Percentiles rank a stretch among this genome's conserved stretches.
Evolutionary conservation across 2,888 invertebrate species (phyloP).

Genomic region (Cataglyphis albicans): DNA sequence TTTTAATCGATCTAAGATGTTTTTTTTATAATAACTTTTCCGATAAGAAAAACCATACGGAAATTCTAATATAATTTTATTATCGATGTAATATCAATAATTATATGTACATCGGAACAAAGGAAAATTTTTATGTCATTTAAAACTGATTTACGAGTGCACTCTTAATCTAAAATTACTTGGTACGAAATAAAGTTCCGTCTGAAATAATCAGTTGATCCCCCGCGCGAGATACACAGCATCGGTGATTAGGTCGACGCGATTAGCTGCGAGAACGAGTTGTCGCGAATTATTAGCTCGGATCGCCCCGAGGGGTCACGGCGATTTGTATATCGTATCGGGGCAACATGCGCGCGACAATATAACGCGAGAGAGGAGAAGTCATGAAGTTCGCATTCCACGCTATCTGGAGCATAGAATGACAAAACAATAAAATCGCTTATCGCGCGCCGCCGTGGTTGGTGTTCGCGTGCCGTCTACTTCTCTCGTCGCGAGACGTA

Average conservation of each 20-base stretch:
- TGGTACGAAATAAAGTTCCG: not conserved
- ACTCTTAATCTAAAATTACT: not conserved
- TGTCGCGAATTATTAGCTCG: constrained; percentile 32
- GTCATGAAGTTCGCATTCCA: constrained; percentile 64
- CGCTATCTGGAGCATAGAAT: constrained; percentile 61
- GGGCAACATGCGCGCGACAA: constrained; percentile 25
- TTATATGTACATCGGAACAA: no score
- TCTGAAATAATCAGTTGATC: constrained; percentile 17
- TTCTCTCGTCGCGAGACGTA: constrained; percentile 28
- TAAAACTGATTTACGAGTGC: not conserved
- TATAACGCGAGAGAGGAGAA: constrained; percentile 29
- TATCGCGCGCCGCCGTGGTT: constrained; percentile 51
- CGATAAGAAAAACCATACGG: not conserved
- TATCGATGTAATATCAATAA: no score
- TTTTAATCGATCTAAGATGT: not conserved
- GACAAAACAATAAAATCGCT: constrained; percentile 68
- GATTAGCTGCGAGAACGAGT: constrained; percentile 25
- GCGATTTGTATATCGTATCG: constrained; percentile 44
- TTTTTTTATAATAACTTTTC: not conserved
- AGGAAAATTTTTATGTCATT: not conserved
- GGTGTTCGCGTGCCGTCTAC: constrained; percentile 53
- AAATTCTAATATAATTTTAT: not conserved
- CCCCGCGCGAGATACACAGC: not conserved
- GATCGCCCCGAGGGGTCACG: constrained; percentile 14
- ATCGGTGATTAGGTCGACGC: constrained; percentile 23